A percentile compares a stretch with the other conserved stretches of the same genome.
Conservation (phyloP, 1,140 invertebrate species). For the Sminthurinus signatus region DNA sequence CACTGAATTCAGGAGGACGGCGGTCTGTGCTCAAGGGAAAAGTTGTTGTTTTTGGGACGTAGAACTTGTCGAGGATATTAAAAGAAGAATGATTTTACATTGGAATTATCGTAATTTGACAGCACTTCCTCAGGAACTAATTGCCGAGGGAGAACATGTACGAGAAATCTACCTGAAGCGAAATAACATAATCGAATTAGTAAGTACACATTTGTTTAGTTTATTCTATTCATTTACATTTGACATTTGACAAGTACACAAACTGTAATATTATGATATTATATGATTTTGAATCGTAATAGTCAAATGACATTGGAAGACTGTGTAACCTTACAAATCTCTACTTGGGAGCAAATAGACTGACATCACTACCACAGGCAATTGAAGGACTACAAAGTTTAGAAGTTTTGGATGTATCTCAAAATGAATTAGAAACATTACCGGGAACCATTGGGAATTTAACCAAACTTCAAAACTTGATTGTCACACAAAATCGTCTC, state of each 20-base stretch:
- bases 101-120: conserved; percentile 41
- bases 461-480: conserved; percentile 17
- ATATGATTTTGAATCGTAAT: not conserved
- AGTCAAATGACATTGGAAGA: conserved; percentile 34
- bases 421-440: conserved; percentile 28
- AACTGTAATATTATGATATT: not conserved
- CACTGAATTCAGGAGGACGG: not conserved
- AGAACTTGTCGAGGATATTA: conserved; percentile 40
- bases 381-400: conserved; percentile 29
- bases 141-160: conserved; percentile 35
- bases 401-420: conserved; percentile 33
- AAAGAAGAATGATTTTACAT: conserved; percentile 36
- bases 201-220: conserved; percentile 16
- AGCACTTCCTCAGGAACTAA: conserved; percentile 36
- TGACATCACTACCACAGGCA: conserved; percentile 28
- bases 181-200: conserved; percentile 36
- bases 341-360: conserved; percentile 34
- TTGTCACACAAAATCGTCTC: conserved; percentile 32
- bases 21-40: conserved; percentile 10
- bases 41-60: too few species aligned
- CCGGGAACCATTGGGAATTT: conserved; percentile 25
- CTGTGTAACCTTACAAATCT: conserved; percentile 33
- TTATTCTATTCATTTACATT: not conserved
- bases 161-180: conserved; percentile 41
- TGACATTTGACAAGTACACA: not conserved